Conservation (phyloP, 2,113 vertebrate genomes). For the pig (Sus scrofa) region DNA sequence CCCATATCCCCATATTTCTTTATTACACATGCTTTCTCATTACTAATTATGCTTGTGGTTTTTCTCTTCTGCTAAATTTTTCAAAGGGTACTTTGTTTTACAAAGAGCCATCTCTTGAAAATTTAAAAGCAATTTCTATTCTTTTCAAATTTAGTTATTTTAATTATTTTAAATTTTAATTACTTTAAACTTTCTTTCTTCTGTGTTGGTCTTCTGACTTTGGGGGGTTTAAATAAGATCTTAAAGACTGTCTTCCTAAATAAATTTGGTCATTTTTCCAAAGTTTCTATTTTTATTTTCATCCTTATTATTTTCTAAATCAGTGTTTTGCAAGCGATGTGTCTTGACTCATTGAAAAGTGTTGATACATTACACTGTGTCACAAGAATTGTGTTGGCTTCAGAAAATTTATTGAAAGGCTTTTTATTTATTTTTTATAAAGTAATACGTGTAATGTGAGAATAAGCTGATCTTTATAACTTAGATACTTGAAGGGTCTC, state of each 20-base stretch:
- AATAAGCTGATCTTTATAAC: neutral
- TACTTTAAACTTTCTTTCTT: neutral
- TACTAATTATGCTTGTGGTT: conserved; percentile 4
- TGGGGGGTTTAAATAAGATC: conserved; percentile 27
- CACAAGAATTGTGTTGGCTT: neutral
- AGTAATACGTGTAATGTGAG: neutral
- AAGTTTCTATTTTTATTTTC: neutral
- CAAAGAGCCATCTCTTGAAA: neutral
- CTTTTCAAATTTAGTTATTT: neutral
- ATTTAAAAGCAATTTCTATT: conserved; percentile 17
- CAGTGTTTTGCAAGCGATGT: neutral
- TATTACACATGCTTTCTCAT: neutral
- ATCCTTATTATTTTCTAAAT: conserved; percentile 5
- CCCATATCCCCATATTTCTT: neutral
- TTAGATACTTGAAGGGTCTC: neutral
- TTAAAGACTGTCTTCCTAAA: neutral
- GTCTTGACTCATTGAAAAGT: conserved; percentile 12
- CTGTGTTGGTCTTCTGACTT: neutral
- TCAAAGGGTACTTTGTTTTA: conserved; percentile 6
- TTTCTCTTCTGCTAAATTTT: neutral
- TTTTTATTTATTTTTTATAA: neutral
- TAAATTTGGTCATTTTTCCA: neutral
- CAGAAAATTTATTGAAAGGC: conserved; percentile 4
- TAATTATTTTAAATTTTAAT: neutral
- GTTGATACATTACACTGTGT: neutral